Evolutionary conservation across 2,888 invertebrate genomes (phyloP), one percentile per base, ranked within the genome.

Genomic region (Noctuana brunneofusca): DNA sequence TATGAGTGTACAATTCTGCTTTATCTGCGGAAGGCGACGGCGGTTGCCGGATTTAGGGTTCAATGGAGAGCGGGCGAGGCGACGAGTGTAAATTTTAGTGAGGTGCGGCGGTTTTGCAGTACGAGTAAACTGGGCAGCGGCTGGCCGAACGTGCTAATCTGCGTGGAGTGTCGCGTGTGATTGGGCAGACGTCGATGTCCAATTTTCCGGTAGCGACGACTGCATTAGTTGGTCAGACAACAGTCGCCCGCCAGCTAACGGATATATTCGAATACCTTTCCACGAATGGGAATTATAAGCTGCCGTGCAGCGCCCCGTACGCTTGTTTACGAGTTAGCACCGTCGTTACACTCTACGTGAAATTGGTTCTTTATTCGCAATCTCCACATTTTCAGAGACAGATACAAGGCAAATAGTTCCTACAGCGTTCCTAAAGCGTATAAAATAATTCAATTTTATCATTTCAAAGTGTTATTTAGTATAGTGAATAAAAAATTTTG

Each of bases 161-260:
- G 87, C 86, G 86, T 86, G 78, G 89, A 86, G 87, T 86, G 89
- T 88, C 87, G 87, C 87, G 81, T 89, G 82, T 89, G 90, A 91
- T 91, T 90, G 89, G 87, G 80, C 84, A 85, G 84, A 83, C 86
- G 80, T 76, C 80, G 82, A 79, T 84, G 89, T 89, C 85, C 90
- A 90, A 91, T 91, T 90, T 90, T 89, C 89, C 89, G 87, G 88
- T 83, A 58, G 65, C 70, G 68, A 65, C 65, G 66, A 65, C 71
- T 75, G 79, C 83, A 87, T 85, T 87, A 87, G 86, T 85, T 83
- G 77, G 73, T 72, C 83, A 79, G 84, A 85, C 86, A 86, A 84
- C 84, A 74, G 76, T 75, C 82, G 84, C 79, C 81, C 79, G 76
- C 80, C 79, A 75, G 78, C 81, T 71, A 72, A 69, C 73, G 76